phyloP scores from a whole-genome alignment of 1,140 invertebrate genomes.

The Drosophila eugracilis region DNA sequence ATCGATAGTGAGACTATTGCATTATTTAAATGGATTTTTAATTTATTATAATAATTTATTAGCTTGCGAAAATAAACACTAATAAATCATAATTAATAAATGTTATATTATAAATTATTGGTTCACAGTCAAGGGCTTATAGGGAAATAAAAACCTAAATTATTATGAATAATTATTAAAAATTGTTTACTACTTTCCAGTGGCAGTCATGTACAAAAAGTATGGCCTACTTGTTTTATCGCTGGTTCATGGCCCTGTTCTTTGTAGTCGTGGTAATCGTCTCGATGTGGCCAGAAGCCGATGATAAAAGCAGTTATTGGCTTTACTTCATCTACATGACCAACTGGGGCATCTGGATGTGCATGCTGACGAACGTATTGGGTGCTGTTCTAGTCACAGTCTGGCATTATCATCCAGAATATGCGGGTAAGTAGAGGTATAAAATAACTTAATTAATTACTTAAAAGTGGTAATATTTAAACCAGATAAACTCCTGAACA shows the following conservation, averaged over 20 bases:
- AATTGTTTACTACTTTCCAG: conserved; percentile 68
- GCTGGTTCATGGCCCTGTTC: conserved; percentile 86
- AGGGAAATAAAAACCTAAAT: too few species aligned
- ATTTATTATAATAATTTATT: too few species aligned
- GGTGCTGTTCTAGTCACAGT: conserved; percentile 75
- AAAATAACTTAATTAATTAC: too few species aligned
- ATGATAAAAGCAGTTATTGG: conserved; percentile 80
- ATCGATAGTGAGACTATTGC: too few species aligned
- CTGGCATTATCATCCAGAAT: conserved; percentile 82
- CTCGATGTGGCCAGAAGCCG: conserved; percentile 82
- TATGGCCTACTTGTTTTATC: conserved; percentile 86
- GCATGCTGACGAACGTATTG: conserved; percentile 83
- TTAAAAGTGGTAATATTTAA: neutral
- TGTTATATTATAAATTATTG: too few species aligned
- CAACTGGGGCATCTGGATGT: conserved; percentile 90
- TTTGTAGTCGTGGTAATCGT: conserved; percentile 86
- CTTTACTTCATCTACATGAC: conserved; percentile 89
- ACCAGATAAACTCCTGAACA: conserved; percentile 72
- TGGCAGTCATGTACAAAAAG: conserved; percentile 85
- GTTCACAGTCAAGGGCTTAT: too few species aligned
- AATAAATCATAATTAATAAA: too few species aligned
- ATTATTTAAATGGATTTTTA: too few species aligned
- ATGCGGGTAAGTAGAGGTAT: conserved; percentile 78
- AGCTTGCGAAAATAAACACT: too few species aligned
- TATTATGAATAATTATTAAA: too few species aligned